A percentile compares a stretch with the other conserved stretches of the same genome.
phyloP scores from a whole-genome alignment of 2,888 invertebrate species.

The Trissonchulus sp. region DNA sequence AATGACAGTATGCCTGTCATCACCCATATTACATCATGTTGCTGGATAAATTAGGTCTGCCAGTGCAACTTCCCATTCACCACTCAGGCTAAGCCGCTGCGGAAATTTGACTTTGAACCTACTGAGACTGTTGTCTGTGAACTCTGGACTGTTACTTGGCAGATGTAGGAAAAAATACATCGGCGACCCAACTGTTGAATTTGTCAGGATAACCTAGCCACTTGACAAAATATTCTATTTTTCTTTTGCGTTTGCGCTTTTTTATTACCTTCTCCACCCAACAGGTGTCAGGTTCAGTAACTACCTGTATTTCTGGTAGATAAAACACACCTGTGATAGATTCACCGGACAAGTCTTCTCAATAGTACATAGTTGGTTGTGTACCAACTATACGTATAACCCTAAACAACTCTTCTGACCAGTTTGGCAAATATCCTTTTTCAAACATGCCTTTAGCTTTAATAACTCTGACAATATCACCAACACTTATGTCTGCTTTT shows the following conservation, averaged over 20 bases:
- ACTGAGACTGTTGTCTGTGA: background rate
- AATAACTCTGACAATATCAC: background rate
- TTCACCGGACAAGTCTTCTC: background rate
- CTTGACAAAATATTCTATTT: background rate
- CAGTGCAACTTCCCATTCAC: background rate
- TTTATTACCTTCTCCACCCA: background rate
- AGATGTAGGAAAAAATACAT: background rate
- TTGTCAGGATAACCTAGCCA: background rate
- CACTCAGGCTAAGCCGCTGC: background rate
- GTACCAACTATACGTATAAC: background rate
- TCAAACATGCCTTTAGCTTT: background rate
- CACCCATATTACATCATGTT: too few relatives aligned
- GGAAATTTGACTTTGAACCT: background rate
- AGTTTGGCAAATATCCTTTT: background rate
- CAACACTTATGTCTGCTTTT: background rate
- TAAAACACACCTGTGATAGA: background rate
- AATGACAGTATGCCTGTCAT: too few relatives aligned
- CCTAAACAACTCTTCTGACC: background rate
- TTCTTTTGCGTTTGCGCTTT: background rate
- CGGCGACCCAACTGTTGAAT: background rate
- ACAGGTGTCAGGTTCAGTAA: background rate
- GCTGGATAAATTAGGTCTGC: too few relatives aligned
- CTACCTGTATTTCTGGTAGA: background rate
- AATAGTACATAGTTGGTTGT: background rate
- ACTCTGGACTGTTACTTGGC: background rate